phyloP scores from a whole-genome alignment of 2,113 vertebrate genomes.

The Chloropsis cyanopogon region DNA sequence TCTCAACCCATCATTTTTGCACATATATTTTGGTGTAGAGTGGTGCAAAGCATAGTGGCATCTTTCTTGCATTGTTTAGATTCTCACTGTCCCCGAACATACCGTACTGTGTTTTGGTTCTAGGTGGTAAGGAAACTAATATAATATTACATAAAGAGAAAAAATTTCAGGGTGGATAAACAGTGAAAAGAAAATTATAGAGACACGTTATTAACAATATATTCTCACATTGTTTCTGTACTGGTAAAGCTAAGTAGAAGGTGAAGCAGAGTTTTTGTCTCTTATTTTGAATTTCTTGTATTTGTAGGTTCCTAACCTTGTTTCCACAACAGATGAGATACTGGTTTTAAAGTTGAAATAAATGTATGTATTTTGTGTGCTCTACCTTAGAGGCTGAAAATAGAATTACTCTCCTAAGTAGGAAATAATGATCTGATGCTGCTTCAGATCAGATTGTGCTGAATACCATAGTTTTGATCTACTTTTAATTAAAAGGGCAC shows the following conservation, averaged over 20 bases:
- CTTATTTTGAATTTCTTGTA: neutral
- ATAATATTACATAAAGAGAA: neutral
- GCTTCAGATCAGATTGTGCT: neutral
- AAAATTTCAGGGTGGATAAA: neutral
- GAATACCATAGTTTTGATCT: neutral
- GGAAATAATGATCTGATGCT: neutral
- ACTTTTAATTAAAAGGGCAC: neutral
- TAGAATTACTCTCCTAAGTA: neutral
- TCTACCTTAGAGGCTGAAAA: neutral
- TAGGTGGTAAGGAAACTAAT: neutral
- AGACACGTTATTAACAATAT: neutral
- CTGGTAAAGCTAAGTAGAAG: neutral
- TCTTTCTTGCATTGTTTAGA: neutral
- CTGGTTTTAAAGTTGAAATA: neutral
- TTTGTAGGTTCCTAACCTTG: neutral
- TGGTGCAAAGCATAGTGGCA: neutral
- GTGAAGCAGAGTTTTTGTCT: neutral
- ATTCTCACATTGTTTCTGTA: neutral
- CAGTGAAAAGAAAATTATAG: neutral
- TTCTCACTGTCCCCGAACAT: neutral
- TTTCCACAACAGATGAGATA: neutral
- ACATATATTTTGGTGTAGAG: neutral
- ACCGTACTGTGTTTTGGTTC: neutral
- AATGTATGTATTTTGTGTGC: neutral
- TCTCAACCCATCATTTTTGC: neutral